Evolutionary conservation across 2,113 vertebrate species (phyloP).

Genomic region (Gasterosteus nipponicus): DNA sequence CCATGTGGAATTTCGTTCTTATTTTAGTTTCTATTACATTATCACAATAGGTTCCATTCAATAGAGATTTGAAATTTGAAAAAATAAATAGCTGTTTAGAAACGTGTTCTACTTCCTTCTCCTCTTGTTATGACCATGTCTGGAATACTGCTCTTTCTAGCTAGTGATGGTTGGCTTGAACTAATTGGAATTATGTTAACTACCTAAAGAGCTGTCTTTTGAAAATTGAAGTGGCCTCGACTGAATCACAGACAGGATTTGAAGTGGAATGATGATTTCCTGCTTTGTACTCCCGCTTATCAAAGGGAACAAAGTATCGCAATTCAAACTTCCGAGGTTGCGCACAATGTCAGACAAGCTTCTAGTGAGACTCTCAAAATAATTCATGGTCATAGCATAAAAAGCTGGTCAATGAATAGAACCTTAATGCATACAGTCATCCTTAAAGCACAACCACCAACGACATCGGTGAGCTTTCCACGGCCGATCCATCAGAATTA

Average conservation of each 20-base stretch:
- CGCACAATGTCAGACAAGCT: neutral
- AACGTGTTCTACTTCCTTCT: neutral
- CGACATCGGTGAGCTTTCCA: neutral
- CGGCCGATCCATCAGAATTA: neutral
- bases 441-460: neutral
- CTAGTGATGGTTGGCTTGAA: neutral
- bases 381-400: neutral
- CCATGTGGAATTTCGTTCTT: neutral
- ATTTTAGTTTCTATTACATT: no score
- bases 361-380: neutral
- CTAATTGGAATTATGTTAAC: neutral
- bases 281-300: neutral
- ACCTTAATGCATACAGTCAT: neutral
- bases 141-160: neutral
- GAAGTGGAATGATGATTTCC: neutral
- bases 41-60: no score
- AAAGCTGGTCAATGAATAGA: neutral
- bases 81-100: neutral
- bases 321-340: neutral
- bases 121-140: neutral
- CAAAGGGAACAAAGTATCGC: neutral
- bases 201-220: neutral
- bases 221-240: constrained; percentile 13
- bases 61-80: no score
- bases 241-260: constrained; percentile 1